Evolutionary conservation across 1,140 invertebrate species (phyloP).

Genomic region (Metopolophium dirhodum): DNA sequence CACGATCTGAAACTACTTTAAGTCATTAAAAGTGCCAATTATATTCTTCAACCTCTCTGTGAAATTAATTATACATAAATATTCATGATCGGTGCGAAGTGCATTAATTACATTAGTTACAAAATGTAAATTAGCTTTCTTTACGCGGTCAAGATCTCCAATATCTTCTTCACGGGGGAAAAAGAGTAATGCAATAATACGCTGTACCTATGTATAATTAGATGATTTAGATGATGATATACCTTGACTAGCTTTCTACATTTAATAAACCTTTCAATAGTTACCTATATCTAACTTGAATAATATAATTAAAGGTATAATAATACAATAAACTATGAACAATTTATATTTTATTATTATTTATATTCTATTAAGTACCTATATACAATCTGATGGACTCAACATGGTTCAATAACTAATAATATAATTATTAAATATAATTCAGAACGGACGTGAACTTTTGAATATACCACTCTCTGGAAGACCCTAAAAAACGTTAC

Average conservation of each 20-base stretch:
- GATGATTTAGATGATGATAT: background rate
- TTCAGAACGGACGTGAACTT: background rate
- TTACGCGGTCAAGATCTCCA: background rate
- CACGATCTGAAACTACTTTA: background rate
- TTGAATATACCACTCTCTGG: background rate
- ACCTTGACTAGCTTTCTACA: background rate
- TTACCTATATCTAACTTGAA: background rate
- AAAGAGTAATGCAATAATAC: background rate
- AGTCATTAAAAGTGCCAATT: background rate
- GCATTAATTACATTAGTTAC: background rate
- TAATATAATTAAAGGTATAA: too few species aligned
- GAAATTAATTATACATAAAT: background rate
- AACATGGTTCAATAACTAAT: background rate
- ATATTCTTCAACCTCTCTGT: background rate
- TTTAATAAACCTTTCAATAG: background rate
- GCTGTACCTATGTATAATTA: background rate
- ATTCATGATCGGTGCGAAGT: background rate
- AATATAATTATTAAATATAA: background rate
- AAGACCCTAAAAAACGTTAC: fast-evolving
- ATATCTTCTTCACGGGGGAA: background rate
- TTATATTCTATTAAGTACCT: too few species aligned
- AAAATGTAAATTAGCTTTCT: slow-evolving; percentile 14
- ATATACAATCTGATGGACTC: background rate
- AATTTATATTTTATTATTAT: too few species aligned
- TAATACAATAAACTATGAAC: too few species aligned